A percentile compares a stretch with the other conserved stretches of the same genome.
Evolutionary conservation across 2,113 vertebrate genomes (phyloP).

Genomic region (Apteryx mantelli): DNA sequence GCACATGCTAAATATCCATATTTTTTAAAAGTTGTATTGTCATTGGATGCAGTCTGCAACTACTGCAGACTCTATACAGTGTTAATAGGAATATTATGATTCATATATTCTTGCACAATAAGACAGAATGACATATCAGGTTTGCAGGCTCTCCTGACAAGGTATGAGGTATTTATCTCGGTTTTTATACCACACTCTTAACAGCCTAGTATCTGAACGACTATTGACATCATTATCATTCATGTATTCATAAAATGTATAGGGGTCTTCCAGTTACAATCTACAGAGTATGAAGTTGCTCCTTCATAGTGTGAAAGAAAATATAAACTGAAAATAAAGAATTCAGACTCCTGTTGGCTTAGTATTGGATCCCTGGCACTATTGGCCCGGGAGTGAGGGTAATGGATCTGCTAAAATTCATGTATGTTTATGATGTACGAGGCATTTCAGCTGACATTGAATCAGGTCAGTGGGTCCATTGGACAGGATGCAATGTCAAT

Average conservation of each 20-base stretch:
- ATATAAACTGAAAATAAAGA: background rate
- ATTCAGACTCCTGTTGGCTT: background rate
- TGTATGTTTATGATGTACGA: constrained; percentile 75
- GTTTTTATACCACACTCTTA: constrained; percentile 46
- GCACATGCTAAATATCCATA: constrained; percentile 24
- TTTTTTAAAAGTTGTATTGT: constrained; percentile 38
- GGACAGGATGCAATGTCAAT: constrained; percentile 80
- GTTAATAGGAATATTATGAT: constrained; percentile 69
- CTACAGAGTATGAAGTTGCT: background rate
- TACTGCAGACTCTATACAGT: constrained; percentile 55
- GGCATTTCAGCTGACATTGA: constrained; percentile 77
- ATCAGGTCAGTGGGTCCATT: constrained; percentile 82
- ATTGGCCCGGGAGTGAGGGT: background rate
- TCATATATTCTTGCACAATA: constrained; percentile 71
- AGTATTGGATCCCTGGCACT: constrained; percentile 1
- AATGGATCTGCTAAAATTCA: constrained; percentile 64
- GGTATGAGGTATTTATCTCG: constrained; percentile 65
- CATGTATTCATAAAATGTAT: constrained; percentile 52
- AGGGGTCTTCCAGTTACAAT: constrained; percentile 29
- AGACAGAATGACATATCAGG: constrained; percentile 69
- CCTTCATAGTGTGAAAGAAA: background rate
- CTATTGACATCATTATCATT: constrained; percentile 67
- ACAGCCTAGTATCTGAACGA: constrained; percentile 49
- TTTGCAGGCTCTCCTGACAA: constrained; percentile 65
- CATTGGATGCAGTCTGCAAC: constrained; percentile 30